These are phyloP conservation scores for Mormyrus proboscirostris DNA, from an alignment of 2,797 vertebrate species.

Conservation along the genomic window DNA sequence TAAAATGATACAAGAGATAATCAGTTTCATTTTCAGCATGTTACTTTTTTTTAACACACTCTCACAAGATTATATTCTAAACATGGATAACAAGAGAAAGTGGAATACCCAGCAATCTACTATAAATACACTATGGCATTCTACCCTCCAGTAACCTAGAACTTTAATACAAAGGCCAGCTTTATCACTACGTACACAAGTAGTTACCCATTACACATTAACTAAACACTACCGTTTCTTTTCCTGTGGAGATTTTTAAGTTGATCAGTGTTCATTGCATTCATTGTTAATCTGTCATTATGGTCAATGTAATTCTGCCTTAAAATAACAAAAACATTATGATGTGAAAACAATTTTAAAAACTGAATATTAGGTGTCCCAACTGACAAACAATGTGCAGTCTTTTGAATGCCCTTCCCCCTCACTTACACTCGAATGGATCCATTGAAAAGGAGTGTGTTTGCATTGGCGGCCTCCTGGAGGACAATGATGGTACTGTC, in stretches of 20 bases:
- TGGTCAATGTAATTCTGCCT: neutral
- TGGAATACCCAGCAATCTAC: neutral
- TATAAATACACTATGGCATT: neutral
- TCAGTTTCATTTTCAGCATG: neutral
- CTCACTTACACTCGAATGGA: conserved; percentile 39
- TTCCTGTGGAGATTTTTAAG: neutral
- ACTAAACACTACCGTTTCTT: neutral
- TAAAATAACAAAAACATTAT: neutral
- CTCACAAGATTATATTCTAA: neutral
- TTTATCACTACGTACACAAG: neutral
- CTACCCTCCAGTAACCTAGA: neutral
- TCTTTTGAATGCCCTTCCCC: neutral
- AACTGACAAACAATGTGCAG: too few relatives aligned
- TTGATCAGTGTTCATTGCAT: neutral
- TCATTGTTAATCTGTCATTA: neutral
- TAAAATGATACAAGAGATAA: neutral
- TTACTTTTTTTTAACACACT: neutral
- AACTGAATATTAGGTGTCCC: neutral
- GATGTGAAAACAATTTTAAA: neutral
- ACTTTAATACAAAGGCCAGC: neutral
- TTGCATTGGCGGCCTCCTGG: conserved; percentile 29
- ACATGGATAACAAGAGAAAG: neutral
- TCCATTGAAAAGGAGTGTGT: conserved; percentile 42
- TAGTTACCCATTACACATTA: neutral
- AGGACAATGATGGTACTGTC: conserved; percentile 44